A percentile compares a stretch with the other conserved stretches of the same genome.
phyloP scores from a whole-genome alignment of 2,888 invertebrate species.

The Cataglyphis livida region DNA sequence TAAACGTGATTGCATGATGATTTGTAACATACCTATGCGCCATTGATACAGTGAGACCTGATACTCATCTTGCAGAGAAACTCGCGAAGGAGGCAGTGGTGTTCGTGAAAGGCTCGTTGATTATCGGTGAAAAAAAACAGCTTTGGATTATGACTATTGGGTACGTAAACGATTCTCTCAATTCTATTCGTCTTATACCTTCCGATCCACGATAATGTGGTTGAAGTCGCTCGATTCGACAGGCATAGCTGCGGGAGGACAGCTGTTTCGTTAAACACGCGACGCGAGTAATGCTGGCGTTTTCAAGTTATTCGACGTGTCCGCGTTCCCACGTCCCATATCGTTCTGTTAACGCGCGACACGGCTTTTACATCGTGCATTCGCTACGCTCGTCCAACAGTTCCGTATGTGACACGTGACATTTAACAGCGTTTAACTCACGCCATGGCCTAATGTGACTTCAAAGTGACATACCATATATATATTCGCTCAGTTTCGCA shows the following conservation, averaged over 20 bases:
- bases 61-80: not conserved
- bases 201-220: not conserved
- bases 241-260: slow-evolving; percentile 32
- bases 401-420: slow-evolving; percentile 42
- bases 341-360: slow-evolving; percentile 37
- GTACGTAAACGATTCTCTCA: slow-evolving; percentile 64
- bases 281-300: slow-evolving; percentile 17
- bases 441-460: slow-evolving; percentile 36
- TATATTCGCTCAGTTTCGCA: not conserved
- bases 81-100: slow-evolving; percentile 27
- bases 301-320: slow-evolving; percentile 23
- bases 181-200: slow-evolving; percentile 4
- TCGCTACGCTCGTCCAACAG: slow-evolving; percentile 8
- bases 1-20: slow-evolving; percentile 43
- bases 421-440: slow-evolving; percentile 44
- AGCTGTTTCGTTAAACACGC: slow-evolving; percentile 38
- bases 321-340: slow-evolving; percentile 60
- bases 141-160: slow-evolving; percentile 77
- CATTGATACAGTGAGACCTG: slow-evolving; percentile 39
- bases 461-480: slow-evolving; percentile 39
- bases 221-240: slow-evolving; percentile 57
- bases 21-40: slow-evolving; percentile 32
- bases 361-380: slow-evolving; percentile 44
- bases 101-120: slow-evolving; percentile 54
- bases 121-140: slow-evolving; percentile 62